Base-by-base conservation (phyloP, 2,888 invertebrate genomes). In the Sialis fuliginosa region DNA sequence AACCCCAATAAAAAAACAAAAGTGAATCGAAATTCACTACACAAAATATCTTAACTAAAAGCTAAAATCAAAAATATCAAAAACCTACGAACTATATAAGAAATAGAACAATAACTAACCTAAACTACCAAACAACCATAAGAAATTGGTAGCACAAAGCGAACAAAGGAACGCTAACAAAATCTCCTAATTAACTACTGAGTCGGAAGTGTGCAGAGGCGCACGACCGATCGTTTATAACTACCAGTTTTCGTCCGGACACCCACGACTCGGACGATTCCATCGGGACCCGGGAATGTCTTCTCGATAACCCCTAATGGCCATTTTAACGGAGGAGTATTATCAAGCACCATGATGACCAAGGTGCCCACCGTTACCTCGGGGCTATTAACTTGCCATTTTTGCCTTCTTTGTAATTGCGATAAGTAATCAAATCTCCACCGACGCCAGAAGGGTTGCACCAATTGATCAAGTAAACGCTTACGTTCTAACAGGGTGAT, bases 151-250 rank as follows among this genome's bases (percentile, higher is more conserved):
- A 22, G 22, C 22, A 22, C 2, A 22, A 22, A 22, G 22, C 22
- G 22, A 22, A 22, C 22, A 22, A 22, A 22, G 22, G 22, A 22
- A 22, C 22, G 22, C 22, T 22, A 22, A 22, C 22, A 22, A 22
- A 22, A 22, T 22, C 22, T 22, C 22, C 22, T 22, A 22, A 22
- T 4, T 22, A 22, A 22, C 22, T 22, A 42, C 13, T 42, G 42
- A 31, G 42, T 42, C 9, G 49, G 52, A 45, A 51, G 33, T 22
- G 51, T 48, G 39, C 39, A 50, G 1, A 51, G 46, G 8, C 48
- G 39, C 13, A 42, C 42, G 8, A 46, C 45, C 7, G 51, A 50
- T 32, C 51, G 46, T 33, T 45, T 47, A 40, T 46, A 48, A 37
- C 31, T 42, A 12, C 46, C 48, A 6, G 12, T 9, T 9, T 42